Base-by-base conservation (phyloP, 2,113 vertebrate species). In the Leptobrachium ailaonicum region DNA sequence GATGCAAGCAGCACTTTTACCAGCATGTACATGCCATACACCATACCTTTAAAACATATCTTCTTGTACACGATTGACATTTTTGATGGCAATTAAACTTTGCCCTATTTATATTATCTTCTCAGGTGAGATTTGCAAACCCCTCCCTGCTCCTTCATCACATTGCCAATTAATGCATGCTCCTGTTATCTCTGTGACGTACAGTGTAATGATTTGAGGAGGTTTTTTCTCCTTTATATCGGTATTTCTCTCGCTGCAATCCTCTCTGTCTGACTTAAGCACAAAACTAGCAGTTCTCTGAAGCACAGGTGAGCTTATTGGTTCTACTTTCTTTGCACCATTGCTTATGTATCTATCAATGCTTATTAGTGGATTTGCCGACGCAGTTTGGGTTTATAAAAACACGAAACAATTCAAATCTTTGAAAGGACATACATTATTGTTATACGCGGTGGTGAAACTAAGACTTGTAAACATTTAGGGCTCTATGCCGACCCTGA, bases 171-270 rank as follows among this genome's bases (percentile, higher is more conserved):
- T 4, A 60, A 14, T 60, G 4, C 56, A 60, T 13, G 56, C 11
- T 60, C 56, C 56, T 60, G 56, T 60, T 60, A 60, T 60, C 56
- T 60, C 56, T 8, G 56, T 60, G 56, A 60, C 56, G 56, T 60
- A 50, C 8, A 50, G 47, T 4, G 8, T 50, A 12, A 60, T 60
- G 56, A 60, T 12, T 60, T 50, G 4, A 8, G 4, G 8, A 5
- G 8, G 1, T 50, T 50, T 60, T 60, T 60, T 60, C 12, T 11
- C 2, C 56, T 60, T 12, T 60, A 60, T 12, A 60, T 60, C 11
- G 13, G 10, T 4, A 60, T 60, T 58, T 58, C 13, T 58, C 13
- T 5, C 13, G 9, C 13, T 58, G 56, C 10, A 58, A 12, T 11
- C 2, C 2, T 58, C 56, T 5, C 56, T 12, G 56, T 4, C 13